Evolutionary conservation across 2,888 invertebrate genomes (phyloP).

Genomic region (Agrochola lota): DNA sequence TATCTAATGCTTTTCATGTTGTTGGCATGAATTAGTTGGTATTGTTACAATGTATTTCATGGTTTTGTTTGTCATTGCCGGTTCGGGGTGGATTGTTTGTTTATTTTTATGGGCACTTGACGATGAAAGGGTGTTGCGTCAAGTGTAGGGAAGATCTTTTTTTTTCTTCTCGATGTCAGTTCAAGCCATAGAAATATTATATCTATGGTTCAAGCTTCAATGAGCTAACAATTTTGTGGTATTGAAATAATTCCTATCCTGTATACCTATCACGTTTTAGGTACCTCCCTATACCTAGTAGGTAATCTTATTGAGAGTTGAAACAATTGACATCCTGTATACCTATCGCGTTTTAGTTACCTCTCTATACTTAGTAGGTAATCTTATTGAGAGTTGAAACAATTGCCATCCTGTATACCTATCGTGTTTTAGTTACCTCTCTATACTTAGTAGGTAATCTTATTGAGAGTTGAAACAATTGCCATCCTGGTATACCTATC

Average conservation of each 20-base stretch:
- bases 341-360: neutral
- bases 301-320: too few relatives aligned
- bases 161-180: neutral
- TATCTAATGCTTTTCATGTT: slow-evolving; percentile 58
- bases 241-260: neutral
- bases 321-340: too few relatives aligned
- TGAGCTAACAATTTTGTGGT: neutral
- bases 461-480: neutral
- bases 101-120: slow-evolving; percentile 38
- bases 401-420: neutral
- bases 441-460: too few relatives aligned
- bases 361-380: too few relatives aligned
- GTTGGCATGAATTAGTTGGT: slow-evolving; percentile 58
- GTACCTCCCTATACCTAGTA: too few relatives aligned
- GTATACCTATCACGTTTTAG: neutral
- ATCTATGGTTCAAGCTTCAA: neutral
- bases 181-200: neutral
- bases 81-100: slow-evolving; percentile 36
- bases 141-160: neutral
- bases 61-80: slow-evolving; percentile 52
- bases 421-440: neutral
- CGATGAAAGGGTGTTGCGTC: slow-evolving; percentile 22
- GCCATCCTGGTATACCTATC: neutral
- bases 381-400: too few relatives aligned
- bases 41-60: slow-evolving; percentile 56